Percentiles rank a stretch among this genome's conserved stretches.
These are phyloP conservation scores for Picus viridis DNA, from an alignment of 2,797 vertebrate species.

Conservation along the genomic window DNA sequence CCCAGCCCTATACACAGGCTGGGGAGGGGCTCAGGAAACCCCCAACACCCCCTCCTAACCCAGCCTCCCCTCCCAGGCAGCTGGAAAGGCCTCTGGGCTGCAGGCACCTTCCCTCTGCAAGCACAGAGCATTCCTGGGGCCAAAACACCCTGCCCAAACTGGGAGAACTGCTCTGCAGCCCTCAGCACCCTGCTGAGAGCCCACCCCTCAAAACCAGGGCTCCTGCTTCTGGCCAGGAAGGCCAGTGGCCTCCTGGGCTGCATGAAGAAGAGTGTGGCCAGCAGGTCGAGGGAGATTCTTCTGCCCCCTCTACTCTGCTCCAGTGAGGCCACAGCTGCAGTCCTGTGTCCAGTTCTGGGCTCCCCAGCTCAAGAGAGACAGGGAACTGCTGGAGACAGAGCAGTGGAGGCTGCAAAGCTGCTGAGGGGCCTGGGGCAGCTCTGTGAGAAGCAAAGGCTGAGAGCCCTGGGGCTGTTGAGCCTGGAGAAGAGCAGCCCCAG, in stretches of 20 bases:
- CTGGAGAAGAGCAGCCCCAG: no score
- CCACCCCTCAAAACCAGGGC: accelerated
- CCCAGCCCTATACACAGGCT: neutral
- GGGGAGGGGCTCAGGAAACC: neutral
- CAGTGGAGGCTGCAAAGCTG: no score
- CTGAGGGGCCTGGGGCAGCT: no score
- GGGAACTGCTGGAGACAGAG: no score
- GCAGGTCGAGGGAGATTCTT: no score
- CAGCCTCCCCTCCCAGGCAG: neutral
- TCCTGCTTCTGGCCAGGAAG: neutral
- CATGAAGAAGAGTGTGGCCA: no score
- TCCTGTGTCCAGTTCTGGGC: no score
- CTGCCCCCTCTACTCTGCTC: no score
- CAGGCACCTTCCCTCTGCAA: neutral
- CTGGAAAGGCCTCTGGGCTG: neutral
- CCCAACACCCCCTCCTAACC: neutral
- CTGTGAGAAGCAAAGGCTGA: no score
- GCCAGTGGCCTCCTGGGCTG: neutral
- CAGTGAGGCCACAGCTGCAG: neutral
- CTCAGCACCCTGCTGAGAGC: neutral
- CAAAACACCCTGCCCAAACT: neutral
- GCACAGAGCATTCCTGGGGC: neutral
- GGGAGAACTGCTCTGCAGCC: neutral
- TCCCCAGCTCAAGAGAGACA: no score
- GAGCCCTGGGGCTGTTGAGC: no score